Evolutionary conservation across 2,113 vertebrate genomes (phyloP), one percentile per base, ranked within the genome.

Genomic region (Stegostoma tigrinum): DNA sequence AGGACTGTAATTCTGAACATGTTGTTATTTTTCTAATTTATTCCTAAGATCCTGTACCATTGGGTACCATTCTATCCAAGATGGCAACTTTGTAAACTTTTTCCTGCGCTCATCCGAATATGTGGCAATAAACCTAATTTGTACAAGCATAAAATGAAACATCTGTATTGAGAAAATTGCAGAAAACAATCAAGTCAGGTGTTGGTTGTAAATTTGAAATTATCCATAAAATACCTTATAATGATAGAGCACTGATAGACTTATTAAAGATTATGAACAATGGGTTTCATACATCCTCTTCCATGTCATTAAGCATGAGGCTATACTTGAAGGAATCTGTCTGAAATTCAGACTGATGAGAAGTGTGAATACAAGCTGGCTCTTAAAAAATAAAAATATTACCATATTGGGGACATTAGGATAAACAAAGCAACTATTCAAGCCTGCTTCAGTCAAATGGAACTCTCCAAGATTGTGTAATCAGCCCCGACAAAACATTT

Each of bases 141-240:
- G 7, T 10, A 61, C 12, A 52, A 48, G 67, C 42, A 95, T 17
- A 95, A 72, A 72, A 70, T 52, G 42, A 95, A 95, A 95, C 45
- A 72, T 42, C 94, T 70, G 42, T 68, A 30, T 52, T 52, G 48
- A 75, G 94, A 95, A 24, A 95, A 95, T 75, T 42, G 15, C 93
- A 45, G 93, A 67, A 72, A 95, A 42, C 38, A 70, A 66, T 34
- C 89, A 93, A 66, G 61, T 93, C 89, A 38, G 67, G 38, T 66
- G n/a, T 10, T 34, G 21, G 23, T 70, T 34, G 68, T 75, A 95
- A 95, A 45, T 95, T 72, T 72, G 68, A 95, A 95, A 95, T 95
- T 95, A 95, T 95, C 68, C 94, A 72, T 95, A 52, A 95, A 95
- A 72, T 72, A 95, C 48, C 52, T 95, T 12, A 21, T 72, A 72